phyloP scores from a whole-genome alignment of 1,140 invertebrate species.

The Phthorimaea operculella region DNA sequence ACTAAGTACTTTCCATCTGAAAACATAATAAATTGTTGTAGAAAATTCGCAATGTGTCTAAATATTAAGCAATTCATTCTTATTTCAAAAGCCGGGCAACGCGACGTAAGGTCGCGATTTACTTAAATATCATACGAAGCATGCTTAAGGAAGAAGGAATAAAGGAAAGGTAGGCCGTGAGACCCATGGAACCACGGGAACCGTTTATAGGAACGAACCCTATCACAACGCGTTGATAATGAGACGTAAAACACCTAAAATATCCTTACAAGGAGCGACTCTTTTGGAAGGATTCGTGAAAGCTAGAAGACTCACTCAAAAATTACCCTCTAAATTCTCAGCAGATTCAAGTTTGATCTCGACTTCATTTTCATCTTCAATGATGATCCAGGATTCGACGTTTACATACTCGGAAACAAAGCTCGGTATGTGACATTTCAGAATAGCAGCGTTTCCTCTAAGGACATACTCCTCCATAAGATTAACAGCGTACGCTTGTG shows the following conservation, averaged over 20 bases:
- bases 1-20: slow-evolving; percentile 94
- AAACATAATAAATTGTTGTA: slow-evolving; percentile 24
- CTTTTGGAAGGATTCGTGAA: neutral
- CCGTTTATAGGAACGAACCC: slow-evolving; percentile 34
- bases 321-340: slow-evolving; percentile 75
- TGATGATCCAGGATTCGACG: slow-evolving; percentile 86
- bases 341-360: slow-evolving; percentile 70
- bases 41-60: slow-evolving; percentile 11
- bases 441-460: slow-evolving; percentile 87
- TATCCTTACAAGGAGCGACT: neutral
- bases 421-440: slow-evolving; percentile 93
- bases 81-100: slow-evolving; percentile 16
- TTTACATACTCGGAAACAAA: slow-evolving; percentile 90
- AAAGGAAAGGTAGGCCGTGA: slow-evolving; percentile 68
- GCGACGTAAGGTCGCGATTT: slow-evolving; percentile 55
- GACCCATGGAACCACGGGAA: slow-evolving; percentile 66
- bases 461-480: slow-evolving; percentile 92
- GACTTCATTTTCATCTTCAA: slow-evolving; percentile 66
- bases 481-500: slow-evolving; percentile 88
- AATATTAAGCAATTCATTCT: slow-evolving; percentile 18
- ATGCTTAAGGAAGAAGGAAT: slow-evolving; percentile 62
- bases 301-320: slow-evolving; percentile 1
- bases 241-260: neutral
- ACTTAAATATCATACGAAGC: slow-evolving; percentile 58
- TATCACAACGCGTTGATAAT: slow-evolving; percentile 21